Evolutionary conservation across 1,140 invertebrate species (phyloP), one percentile per base, ranked within the genome.

Genomic region (Neodiprion fabricii): DNA sequence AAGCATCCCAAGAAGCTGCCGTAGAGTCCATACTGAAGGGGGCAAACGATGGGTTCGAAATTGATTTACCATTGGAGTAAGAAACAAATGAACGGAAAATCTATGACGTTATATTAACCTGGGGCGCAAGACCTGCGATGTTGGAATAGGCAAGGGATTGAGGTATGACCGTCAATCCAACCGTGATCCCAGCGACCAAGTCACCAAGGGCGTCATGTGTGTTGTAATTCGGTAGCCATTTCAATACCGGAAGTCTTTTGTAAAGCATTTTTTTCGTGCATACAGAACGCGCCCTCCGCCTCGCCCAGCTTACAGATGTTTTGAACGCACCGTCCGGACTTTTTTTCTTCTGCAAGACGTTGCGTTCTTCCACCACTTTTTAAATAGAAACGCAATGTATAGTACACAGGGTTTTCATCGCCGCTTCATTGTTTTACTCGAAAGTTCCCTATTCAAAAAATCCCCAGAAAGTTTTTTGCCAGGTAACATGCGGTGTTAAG

Each of bases 1-100:
- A 98, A 95, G 83, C 94, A 94, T 48, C 96, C 96, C 81, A 98
- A 87, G 87, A 98, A 98, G 0, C 96, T 96, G 23, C 95, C 94
- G 85, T 98, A 98, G 1, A 98, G 89, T 69, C 97, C 97, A 86
- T 96, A 94, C 92, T 96, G 90, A 14, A 86, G 87, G 67, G n/a
- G 74, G 70, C 71, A 49, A 75, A 9, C 17, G 70, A 73, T 4
- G 71, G 14, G 47, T 73, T 12, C n/a, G 71, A 67, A 23, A 66
- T 68, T 67, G 40, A 53, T 40, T 49, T 9, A 70, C 21, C 67
- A 21, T 71, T 68, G 48, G 47, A 72, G 28, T 65, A 14, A 47
- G 28, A 67, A 2, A 10, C n/a, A 73, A 72, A 40, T 73, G 21
- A 68, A 17, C 40, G 28, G 40, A 72, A 72, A 47, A 72, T 61